Evolutionary conservation across 2,888 invertebrate genomes (phyloP).

Genomic region (Eupithecia abbreviata): DNA sequence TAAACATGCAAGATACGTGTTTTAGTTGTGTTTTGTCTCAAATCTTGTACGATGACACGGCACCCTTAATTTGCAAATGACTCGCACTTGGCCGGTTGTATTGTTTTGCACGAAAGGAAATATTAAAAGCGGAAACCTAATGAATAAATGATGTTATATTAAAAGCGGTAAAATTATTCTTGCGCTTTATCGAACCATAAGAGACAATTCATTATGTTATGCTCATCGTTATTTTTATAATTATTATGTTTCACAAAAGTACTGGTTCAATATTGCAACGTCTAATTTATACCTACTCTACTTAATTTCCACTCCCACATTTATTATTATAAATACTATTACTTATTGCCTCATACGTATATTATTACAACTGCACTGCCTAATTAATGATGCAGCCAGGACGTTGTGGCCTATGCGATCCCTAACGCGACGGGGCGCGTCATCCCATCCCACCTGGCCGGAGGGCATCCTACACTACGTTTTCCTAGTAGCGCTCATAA

Average conservation of each 20-base stretch:
- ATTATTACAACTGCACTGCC: too few species aligned
- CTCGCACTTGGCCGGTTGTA: not conserved
- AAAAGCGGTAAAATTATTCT: not conserved
- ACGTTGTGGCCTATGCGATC: too few species aligned
- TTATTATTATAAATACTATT: not conserved
- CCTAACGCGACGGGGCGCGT: too few species aligned
- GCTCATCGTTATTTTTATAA: not conserved
- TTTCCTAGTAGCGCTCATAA: too few species aligned
- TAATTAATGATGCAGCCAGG: too few species aligned
- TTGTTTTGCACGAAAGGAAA: not conserved
- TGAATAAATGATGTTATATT: constrained; percentile 41
- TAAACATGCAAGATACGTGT: not conserved
- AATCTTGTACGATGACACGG: not conserved
- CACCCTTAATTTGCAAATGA: not conserved
- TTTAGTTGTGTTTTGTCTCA: not conserved
- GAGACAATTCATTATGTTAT: not conserved
- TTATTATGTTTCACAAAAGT: not conserved
- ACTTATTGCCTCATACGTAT: too few species aligned
- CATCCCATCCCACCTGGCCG: too few species aligned
- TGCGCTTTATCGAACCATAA: not conserved
- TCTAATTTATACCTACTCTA: not conserved
- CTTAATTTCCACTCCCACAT: not conserved
- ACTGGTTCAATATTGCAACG: not conserved
- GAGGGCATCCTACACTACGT: too few species aligned
- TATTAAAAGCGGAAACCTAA: not conserved